Percentiles rank a stretch among this genome's conserved stretches.
phyloP scores from a whole-genome alignment of 2,113 vertebrate species.

The Pitta sordida region DNA sequence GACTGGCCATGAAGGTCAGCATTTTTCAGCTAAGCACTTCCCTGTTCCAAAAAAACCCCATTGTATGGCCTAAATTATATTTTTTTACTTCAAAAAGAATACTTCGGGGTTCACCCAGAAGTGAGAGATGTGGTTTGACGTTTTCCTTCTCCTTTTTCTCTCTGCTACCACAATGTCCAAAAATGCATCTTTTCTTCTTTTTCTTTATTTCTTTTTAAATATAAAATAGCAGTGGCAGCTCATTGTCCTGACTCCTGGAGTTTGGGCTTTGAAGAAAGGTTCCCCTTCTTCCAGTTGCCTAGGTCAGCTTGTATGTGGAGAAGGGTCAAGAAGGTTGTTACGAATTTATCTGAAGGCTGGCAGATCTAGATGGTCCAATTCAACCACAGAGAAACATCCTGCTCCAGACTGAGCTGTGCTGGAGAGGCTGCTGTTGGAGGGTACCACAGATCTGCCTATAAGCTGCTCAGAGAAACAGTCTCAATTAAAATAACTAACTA shows the following conservation, averaged over 20 bases:
- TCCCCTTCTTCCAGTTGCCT: neutral
- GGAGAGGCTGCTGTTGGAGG: fast-evolving
- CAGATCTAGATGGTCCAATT: neutral
- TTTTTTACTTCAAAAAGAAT: neutral
- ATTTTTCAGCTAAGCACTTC: neutral
- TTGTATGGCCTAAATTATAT: neutral
- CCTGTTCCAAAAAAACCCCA: fast-evolving
- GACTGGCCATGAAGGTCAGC: neutral
- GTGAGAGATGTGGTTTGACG: neutral
- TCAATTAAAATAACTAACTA: too few species aligned
- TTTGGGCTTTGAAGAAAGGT: neutral
- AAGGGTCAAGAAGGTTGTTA: neutral
- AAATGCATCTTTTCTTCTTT: neutral
- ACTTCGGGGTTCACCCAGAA: neutral
- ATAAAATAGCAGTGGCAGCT: neutral
- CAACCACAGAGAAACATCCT: neutral
- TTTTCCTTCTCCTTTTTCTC: neutral
- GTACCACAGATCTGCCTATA: neutral
- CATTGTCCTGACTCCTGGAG: neutral
- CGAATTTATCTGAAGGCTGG: neutral
- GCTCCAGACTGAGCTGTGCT: neutral
- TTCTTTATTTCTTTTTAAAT: neutral
- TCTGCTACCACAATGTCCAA: neutral
- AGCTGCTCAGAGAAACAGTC: neutral
- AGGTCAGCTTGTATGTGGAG: neutral